Evolutionary conservation across 2,888 invertebrate species (phyloP), one percentile per base, ranked within the genome.

Genomic region (Gymnosoma rotundatum): DNA sequence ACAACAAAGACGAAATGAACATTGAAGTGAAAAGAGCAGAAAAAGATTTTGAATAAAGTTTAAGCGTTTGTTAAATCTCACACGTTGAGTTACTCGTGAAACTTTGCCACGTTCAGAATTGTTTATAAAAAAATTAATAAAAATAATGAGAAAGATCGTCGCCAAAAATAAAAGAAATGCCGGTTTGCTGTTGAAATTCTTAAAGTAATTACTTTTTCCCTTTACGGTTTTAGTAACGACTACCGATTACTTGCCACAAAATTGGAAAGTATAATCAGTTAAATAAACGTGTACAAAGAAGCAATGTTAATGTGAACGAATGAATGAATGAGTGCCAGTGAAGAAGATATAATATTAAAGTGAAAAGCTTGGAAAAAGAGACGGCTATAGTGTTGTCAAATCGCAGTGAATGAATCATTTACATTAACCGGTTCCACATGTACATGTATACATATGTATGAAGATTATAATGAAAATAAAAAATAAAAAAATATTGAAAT

Each of bases 11-110:
- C 75, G 25, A 78, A 72, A 73, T 73, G 63, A 58, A 50, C 52
- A 69, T 48, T 21, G 58, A 80, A 67, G 50, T 74, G 64, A 78
- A 70, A 50, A 83, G 83, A 75, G 63, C 76, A 86, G 58, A 54
- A 81, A 42, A 64, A 81, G 70, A 18, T 58, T 83, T 60, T 86
- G 78, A 85, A 83, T 86, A 83, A 80, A 81, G 61, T 70, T 54
- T 64, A 74, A 84, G 74, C 78, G 83, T 66, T 83, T 70, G 78
- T 83, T 86, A 66, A 83, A 83, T 81, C 70, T 67, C 64, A 74
- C 56, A 69, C 85, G 60, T 66, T 83, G 86, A 87, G 87, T 87
- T 83, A 84, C 87, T 86, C 86, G 86, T 86, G 87, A 85, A 87
- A 86, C 86, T 84, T 87, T 86, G 86, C 84, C 85, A 86, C 83